Evolutionary conservation across 2,888 invertebrate species (phyloP).

Genomic region (Callinectes sapidus): DNA sequence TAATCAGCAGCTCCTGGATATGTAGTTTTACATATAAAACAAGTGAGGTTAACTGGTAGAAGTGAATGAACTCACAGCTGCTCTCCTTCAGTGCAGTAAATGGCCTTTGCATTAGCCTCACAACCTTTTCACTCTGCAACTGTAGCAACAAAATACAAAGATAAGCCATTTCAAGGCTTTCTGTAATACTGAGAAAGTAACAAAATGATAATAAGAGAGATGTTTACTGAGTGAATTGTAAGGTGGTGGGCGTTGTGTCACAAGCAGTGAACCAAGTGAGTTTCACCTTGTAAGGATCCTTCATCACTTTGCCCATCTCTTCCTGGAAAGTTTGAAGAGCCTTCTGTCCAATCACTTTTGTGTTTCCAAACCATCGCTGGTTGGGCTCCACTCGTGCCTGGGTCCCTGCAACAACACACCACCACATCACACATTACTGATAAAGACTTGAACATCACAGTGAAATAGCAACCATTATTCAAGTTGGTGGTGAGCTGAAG

Average conservation of each 20-base stretch:
- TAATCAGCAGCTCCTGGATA: no score
- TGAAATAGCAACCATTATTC: no score
- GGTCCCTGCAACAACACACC: constrained; percentile 58
- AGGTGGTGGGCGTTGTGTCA: no score
- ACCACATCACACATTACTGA: background rate
- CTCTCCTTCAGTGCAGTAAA: background rate
- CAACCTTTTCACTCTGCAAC: no score
- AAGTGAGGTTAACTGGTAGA: no score
- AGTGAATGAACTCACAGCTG: background rate
- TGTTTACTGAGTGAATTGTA: background rate
- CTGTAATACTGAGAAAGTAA: background rate
- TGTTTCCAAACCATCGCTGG: constrained; percentile 99
- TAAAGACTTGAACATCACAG: background rate
- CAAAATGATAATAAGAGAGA: background rate
- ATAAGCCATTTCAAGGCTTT: background rate
- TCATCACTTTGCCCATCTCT: constrained; percentile 94
- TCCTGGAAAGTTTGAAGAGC: constrained; percentile 83
- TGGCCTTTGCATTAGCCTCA: no score
- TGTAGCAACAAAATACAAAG: background rate
- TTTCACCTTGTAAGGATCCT: constrained; percentile 90
- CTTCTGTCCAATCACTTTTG: constrained; percentile 93
- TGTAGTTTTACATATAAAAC: background rate
- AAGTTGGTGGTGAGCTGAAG: no score
- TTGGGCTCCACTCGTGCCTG: constrained; percentile 91
- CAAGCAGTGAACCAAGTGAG: background rate